Evolutionary conservation across 2,797 vertebrate species (phyloP).

Genomic region (Emydoidea blandingii): DNA sequence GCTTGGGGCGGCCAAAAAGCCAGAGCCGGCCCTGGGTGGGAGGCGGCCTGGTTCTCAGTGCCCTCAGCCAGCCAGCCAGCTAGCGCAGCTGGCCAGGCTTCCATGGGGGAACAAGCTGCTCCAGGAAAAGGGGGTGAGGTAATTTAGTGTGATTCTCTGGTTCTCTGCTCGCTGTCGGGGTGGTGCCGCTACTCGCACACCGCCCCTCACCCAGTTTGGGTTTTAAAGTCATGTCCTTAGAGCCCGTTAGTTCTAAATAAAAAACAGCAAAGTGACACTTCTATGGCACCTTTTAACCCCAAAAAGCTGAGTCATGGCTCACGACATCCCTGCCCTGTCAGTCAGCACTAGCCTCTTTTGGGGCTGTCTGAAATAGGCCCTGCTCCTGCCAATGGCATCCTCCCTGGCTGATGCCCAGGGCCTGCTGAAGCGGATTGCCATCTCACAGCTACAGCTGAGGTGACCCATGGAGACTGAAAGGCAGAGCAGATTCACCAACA

Average conservation of each 20-base stretch:
- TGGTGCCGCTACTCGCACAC: background rate
- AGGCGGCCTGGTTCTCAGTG: background rate
- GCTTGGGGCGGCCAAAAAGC: too few species aligned
- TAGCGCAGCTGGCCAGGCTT: background rate
- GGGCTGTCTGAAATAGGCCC: background rate
- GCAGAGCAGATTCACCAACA: background rate
- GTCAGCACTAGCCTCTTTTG: background rate
- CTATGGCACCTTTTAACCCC: background rate
- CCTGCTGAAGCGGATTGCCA: background rate
- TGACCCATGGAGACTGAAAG: background rate
- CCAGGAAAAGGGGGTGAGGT: background rate
- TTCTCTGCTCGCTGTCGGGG: background rate
- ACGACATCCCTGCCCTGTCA: background rate
- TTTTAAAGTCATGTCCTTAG: background rate
- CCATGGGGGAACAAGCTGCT: background rate
- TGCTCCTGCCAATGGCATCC: background rate
- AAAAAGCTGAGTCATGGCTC: background rate
- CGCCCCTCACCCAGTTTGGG: background rate
- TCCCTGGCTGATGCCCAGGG: background rate
- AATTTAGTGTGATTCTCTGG: background rate
- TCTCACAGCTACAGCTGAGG: background rate
- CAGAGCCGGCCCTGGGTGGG: background rate
- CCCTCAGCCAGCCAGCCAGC: background rate
- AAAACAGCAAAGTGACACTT: background rate
- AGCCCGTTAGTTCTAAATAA: background rate